Percentiles rank a stretch among this genome's conserved stretches.
phyloP scores from a whole-genome alignment of 1,140 invertebrate species.

The Drosophila arawakana region DNA sequence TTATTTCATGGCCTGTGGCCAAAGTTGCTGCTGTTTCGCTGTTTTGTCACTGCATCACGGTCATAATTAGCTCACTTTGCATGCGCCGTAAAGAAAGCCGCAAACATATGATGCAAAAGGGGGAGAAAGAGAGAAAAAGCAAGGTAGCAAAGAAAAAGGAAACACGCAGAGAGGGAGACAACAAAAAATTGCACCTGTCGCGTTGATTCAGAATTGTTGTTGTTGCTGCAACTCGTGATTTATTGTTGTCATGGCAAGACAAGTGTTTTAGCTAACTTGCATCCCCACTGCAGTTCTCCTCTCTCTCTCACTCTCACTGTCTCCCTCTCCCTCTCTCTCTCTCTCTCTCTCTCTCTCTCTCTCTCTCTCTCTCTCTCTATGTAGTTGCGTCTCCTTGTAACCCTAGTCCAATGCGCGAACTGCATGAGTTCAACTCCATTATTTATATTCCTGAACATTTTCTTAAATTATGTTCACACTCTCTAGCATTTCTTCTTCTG shows the following conservation, averaged over 20 bases:
- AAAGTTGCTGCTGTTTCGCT: constrained; percentile 17
- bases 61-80: constrained; percentile 77
- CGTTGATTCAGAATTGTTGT: constrained; percentile 43
- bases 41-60: constrained; percentile 52
- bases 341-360: too few species aligned
- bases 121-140: background rate
- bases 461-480: constrained; percentile 73
- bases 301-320: too few species aligned
- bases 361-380: too few species aligned
- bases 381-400: background rate
- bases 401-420: constrained; percentile 9
- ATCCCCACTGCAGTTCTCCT: background rate
- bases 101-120: background rate
- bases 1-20: constrained; percentile 26
- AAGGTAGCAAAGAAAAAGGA: background rate
- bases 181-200: constrained; percentile 35
- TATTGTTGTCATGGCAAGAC: constrained; percentile 47
- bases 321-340: too few species aligned
- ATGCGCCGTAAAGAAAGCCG: background rate
- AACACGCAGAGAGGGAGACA: background rate
- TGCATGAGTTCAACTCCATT: constrained; percentile 23
- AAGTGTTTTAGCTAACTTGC: constrained; percentile 14
- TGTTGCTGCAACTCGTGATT: constrained; percentile 49
- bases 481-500: background rate
- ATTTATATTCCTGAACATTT: constrained; percentile 35